phyloP scores from a whole-genome alignment of 2,113 vertebrate species.

The Alosa alosa region DNA sequence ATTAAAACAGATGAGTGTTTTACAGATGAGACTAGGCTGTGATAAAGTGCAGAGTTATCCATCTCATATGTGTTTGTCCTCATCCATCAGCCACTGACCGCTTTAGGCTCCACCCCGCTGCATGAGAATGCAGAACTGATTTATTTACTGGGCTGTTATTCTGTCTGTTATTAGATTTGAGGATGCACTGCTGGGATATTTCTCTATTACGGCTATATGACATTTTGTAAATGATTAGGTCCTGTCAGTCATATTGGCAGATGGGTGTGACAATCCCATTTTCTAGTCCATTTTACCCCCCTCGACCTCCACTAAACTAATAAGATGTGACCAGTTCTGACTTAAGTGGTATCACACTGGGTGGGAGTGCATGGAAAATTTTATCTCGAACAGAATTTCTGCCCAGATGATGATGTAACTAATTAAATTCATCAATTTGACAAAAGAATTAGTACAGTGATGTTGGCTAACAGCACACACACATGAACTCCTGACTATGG shows the following conservation, averaged over 20 bases:
- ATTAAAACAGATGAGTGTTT: conserved; percentile 58
- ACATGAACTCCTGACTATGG: not conserved
- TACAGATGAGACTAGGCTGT: conserved; percentile 16
- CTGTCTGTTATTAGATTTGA: not conserved
- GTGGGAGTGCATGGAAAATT: conserved; percentile 17
- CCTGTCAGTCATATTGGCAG: conserved; percentile 4
- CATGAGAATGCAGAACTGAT: not conserved
- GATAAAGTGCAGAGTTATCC: conserved; percentile 31
- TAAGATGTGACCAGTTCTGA: not conserved
- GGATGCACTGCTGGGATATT: not conserved
- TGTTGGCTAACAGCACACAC: conserved; percentile 24
- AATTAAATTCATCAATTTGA: conserved; percentile 37
- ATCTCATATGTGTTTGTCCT: conserved; percentile 29
- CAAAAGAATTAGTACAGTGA: conserved; percentile 32
- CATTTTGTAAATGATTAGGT: conserved; percentile 9
- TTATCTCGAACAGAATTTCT: conserved; percentile 15
- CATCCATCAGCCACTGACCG: conserved; percentile 2
- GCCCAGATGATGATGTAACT: conserved; percentile 22
- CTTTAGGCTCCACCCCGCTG: not conserved
- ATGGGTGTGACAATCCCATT: not conserved
- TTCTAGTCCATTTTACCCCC: not conserved
- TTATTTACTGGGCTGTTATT: not conserved
- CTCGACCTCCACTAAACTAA: not conserved
- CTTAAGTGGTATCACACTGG: conserved; percentile 1
- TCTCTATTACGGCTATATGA: not conserved